These are phyloP conservation scores for Scelioninae gen. 1 DNA, from an alignment of 2,888 invertebrate species.

Conservation along the genomic window DNA sequence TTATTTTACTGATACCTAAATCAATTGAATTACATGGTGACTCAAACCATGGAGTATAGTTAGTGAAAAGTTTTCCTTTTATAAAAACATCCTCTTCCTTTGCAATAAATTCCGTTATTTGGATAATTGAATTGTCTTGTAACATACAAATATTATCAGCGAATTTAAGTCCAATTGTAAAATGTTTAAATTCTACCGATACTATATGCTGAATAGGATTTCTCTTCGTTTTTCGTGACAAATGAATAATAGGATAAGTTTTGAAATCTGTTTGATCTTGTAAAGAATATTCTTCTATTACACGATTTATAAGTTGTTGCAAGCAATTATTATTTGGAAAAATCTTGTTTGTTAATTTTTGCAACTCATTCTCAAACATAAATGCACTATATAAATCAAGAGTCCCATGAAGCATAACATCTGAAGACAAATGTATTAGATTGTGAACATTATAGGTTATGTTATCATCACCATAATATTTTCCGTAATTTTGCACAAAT, in stretches of 20 bases:
- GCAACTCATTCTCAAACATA: conserved; percentile 13
- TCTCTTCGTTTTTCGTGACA: conserved; percentile 15
- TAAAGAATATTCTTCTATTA: conserved; percentile 9
- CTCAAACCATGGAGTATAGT: conserved; percentile 5
- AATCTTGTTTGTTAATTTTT: conserved; percentile 17
- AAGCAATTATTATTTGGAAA: conserved; percentile 11
- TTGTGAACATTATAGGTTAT: conserved; percentile 74
- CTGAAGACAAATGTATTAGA: conserved; percentile 72
- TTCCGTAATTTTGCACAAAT: conserved; percentile 35
- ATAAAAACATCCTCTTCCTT: background rate
- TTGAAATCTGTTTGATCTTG: background rate
- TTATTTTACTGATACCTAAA: conserved; percentile 3
- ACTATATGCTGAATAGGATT: conserved; percentile 8
- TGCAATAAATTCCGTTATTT: conserved; percentile 6
- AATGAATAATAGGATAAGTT: conserved; percentile 2
- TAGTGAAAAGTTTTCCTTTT: background rate
- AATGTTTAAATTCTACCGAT: conserved; percentile 5
- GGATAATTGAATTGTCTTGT: conserved; percentile 8
- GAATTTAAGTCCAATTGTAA: conserved; percentile 7
- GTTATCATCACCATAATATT: conserved; percentile 66
- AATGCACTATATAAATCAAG: conserved; percentile 31
- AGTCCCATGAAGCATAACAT: conserved; percentile 66
- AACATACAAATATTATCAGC: conserved; percentile 7
- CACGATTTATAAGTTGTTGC: conserved; percentile 19
- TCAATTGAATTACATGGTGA: background rate